These are phyloP conservation scores for Bradypodion ventrale DNA, from an alignment of 2,797 vertebrate species.

Conservation along the genomic window DNA sequence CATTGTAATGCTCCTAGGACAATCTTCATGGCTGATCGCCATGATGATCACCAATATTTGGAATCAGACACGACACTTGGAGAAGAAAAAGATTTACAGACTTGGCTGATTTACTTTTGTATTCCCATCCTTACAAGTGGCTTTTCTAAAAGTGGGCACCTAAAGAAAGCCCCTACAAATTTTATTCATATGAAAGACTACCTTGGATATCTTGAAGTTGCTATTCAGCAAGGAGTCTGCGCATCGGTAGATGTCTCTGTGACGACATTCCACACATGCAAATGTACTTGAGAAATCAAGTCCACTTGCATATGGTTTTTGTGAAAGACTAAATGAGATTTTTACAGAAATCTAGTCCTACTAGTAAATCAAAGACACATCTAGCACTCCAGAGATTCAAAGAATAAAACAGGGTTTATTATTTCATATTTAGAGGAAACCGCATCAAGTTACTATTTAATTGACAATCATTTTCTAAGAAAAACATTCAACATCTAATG, in stretches of 20 bases:
- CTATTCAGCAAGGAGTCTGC: no score
- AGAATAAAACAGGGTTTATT: neutral
- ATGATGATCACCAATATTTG: no score
- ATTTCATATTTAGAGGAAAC: neutral
- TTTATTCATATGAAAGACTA: neutral
- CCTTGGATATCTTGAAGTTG: no score
- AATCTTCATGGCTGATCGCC: no score
- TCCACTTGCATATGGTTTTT: no score
- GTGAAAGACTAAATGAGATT: neutral
- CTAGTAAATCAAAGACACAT: conserved; percentile 6
- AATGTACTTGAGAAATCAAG: no score
- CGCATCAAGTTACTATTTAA: neutral
- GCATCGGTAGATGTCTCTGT: no score
- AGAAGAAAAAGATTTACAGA: no score
- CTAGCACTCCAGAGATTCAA: neutral
- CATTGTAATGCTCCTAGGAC: neutral
- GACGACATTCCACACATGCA: no score
- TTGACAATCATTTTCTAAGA: neutral
- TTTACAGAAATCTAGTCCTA: neutral
- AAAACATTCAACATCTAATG: neutral
- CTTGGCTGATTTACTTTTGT: neutral
- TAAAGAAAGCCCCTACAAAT: neutral
- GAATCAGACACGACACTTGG: no score
- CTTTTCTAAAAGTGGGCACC: neutral
- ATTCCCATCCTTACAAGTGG: neutral